Evolutionary conservation across 2,888 invertebrate species (phyloP).

Genomic region (Cotesia congregata): DNA sequence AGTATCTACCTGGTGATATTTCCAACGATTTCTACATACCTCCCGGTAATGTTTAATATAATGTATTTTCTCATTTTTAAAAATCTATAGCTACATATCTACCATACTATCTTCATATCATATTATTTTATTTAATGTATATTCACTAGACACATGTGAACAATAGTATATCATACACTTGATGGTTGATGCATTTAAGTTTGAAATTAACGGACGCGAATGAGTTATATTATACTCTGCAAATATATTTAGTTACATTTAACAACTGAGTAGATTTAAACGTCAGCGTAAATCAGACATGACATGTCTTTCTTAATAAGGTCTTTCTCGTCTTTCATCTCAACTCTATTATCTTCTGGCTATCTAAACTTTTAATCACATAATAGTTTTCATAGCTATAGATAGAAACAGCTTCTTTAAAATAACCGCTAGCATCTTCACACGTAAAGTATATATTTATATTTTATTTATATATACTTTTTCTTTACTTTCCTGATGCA

Average conservation of each 20-base stretch:
- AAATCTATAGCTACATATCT: neutral
- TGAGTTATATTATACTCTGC: neutral
- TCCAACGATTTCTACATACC: conserved; percentile 21
- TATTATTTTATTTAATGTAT: neutral
- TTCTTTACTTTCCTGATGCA: neutral
- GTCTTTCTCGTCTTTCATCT: neutral
- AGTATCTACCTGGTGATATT: neutral
- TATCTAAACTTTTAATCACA: neutral
- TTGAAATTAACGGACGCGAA: neutral
- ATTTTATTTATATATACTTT: neutral
- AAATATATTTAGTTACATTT: neutral
- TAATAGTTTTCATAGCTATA: neutral
- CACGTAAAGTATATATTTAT: neutral
- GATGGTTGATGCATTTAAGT: too few relatives aligned
- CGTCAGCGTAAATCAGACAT: neutral
- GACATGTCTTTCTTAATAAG: neutral
- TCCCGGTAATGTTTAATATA: neutral
- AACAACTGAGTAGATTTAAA: neutral
- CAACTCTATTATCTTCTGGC: neutral
- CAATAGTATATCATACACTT: neutral
- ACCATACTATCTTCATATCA: neutral
- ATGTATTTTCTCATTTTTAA: neutral
- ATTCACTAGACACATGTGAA: neutral
- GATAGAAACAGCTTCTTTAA: neutral
- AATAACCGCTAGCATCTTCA: conserved; percentile 1